Evolutionary conservation across 2,113 vertebrate species (phyloP), one percentile per base, ranked within the genome.

Genomic region (Probosciger aterrimus): DNA sequence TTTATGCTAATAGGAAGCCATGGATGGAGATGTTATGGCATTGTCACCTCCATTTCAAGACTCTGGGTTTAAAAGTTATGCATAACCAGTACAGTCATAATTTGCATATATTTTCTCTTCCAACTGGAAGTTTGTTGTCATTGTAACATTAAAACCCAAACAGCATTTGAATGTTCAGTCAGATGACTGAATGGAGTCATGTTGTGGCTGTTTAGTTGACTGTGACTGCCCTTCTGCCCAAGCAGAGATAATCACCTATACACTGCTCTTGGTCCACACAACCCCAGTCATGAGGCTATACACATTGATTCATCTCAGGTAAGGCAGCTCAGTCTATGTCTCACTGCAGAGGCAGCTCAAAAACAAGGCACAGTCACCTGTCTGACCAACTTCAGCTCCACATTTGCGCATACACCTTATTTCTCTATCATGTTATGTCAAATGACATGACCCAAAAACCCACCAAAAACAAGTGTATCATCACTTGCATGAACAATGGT

Each of bases 21-120:
- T 1, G 4, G 49, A 37, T 6, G 0, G 18, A 8, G 10, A 10
- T 63, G 39, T 64, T 50, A 20, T 4, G 9, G 30, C 10, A 11
- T 5, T 71, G 18, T 20, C 10, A 5, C 50, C 18, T 81, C 39
- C 37, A 7, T 37, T 80, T 59, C 4, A 75, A 55, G 39, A n/a
- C 7, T 24, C 3, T 31, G 16, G 10, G 4, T 60, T 92, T 71
- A 41, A 71, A 50, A 83, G 35, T 49, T 55, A 14, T 18, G 4
- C 49, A 55, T 46, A 78, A 68, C 3, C 6, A 37, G 37, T 79
- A 30, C 4, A 2, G 8, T n/a, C 10, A 43, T 30, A 73, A 70
- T 43, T 41, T 64, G 35, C 4, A 59, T 7, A 31, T 44, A 63
- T 68, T 85, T 57, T 39, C 33, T 49, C 12, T 82, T 82, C 31